phyloP scores from a whole-genome alignment of 2,888 invertebrate species.

The Trachelus stipa region DNA sequence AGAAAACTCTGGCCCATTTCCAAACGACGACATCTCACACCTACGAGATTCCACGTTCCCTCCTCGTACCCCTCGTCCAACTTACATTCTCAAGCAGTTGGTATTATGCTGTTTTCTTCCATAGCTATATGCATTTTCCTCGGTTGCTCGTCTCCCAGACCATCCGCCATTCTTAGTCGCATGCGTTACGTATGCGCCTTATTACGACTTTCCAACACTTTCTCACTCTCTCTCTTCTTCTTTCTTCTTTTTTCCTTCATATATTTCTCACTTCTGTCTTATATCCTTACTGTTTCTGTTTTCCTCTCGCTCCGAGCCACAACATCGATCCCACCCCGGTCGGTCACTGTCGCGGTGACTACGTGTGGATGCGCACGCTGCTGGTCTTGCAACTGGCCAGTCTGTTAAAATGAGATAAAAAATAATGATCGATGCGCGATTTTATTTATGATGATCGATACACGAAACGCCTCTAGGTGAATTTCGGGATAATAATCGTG shows the following conservation, averaged over 20 bases:
- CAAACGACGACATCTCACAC: constrained; percentile 62
- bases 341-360: not conserved
- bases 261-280: constrained; percentile 15
- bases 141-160: not conserved
- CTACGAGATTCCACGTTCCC: constrained; percentile 48
- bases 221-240: constrained; percentile 18
- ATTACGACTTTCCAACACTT: constrained; percentile 24
- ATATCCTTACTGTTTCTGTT: not conserved
- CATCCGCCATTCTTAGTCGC: not conserved
- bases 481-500: not conserved
- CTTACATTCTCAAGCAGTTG: not conserved
- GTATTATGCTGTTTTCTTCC: not conserved
- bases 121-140: not conserved
- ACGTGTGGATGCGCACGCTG: not conserved
- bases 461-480: not conserved
- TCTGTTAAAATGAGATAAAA: not conserved
- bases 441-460: not conserved
- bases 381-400: not conserved
- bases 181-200: not conserved
- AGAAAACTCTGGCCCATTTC: constrained; percentile 51
- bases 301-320: no score
- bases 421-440: not conserved
- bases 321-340: not conserved
- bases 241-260: constrained; percentile 25
- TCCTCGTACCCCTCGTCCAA: not conserved